Evolutionary conservation across 2,888 invertebrate genomes (phyloP).

Genomic region (Plutella xylostella): DNA sequence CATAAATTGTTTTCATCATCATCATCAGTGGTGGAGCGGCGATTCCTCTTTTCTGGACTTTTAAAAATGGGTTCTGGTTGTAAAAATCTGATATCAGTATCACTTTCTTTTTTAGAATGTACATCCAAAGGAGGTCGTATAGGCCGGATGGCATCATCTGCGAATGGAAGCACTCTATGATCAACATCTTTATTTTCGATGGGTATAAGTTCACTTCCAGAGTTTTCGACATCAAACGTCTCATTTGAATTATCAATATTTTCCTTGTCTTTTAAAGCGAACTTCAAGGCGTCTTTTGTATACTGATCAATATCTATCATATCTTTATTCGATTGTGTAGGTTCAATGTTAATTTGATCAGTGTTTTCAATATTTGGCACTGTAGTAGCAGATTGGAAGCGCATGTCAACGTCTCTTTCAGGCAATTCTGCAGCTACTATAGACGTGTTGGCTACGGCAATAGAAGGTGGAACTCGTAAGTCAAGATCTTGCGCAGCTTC

Average conservation of each 20-base stretch:
- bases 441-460: conserved; percentile 31
- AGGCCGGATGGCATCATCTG: conserved; percentile 37
- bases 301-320: conserved; percentile 66
- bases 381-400: conserved; percentile 42
- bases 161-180: conserved; percentile 58
- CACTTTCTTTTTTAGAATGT: conserved; percentile 36
- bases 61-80: conserved; percentile 59
- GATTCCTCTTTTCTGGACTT: conserved; percentile 53
- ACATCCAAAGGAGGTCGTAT: conserved; percentile 25
- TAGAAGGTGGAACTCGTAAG: conserved; percentile 51
- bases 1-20: conserved; percentile 71
- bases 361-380: conserved; percentile 13
- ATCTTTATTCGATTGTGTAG: conserved; percentile 38
- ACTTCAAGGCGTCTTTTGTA: conserved; percentile 65
- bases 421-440: conserved; percentile 39
- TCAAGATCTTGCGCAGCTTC: conserved; percentile 56
- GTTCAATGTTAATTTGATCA: neutral
- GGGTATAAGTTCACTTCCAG: conserved; percentile 19
- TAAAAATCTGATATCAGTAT: conserved; percentile 59
- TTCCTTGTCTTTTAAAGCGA: conserved; percentile 59
- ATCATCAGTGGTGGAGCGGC: conserved; percentile 65
- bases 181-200: conserved; percentile 58
- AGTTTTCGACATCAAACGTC: conserved; percentile 39
- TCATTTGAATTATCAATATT: conserved; percentile 56
- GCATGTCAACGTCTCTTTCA: conserved; percentile 63